A percentile compares a stretch with the other conserved stretches of the same genome.
Evolutionary conservation across 2,113 vertebrate species (phyloP).

Genomic region (Scytalopus superciliaris): DNA sequence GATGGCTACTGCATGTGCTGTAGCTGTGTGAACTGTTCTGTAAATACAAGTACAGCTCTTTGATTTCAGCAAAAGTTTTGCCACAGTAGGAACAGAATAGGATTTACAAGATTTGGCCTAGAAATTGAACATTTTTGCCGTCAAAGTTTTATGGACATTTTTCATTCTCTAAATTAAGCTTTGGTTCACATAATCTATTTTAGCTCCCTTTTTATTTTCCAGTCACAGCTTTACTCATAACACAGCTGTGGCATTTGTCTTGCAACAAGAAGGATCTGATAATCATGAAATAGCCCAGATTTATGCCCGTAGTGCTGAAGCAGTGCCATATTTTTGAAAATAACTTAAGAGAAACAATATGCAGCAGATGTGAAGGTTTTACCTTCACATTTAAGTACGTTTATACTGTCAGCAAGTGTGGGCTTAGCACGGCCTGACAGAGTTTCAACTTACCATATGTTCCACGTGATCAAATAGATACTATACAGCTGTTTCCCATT

Average conservation of each 20-base stretch:
- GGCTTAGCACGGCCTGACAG: slow-evolving; percentile 48
- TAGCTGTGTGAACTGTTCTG: background rate
- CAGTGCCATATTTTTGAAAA: slow-evolving; percentile 52
- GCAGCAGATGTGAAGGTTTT: slow-evolving; percentile 64
- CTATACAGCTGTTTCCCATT: slow-evolving; percentile 63
- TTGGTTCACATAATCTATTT: slow-evolving; percentile 22
- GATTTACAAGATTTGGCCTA: slow-evolving; percentile 31
- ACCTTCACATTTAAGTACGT: slow-evolving; percentile 54
- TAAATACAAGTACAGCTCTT: background rate
- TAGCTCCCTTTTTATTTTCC: background rate
- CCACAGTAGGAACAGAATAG: background rate
- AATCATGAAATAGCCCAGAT: slow-evolving; percentile 44
- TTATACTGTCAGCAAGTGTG: slow-evolving; percentile 65
- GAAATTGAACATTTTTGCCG: background rate
- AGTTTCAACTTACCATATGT: slow-evolving; percentile 58
- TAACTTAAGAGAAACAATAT: slow-evolving; percentile 11
- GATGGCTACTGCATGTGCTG: background rate
- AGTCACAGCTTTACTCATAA: background rate
- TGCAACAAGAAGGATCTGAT: slow-evolving; percentile 35
- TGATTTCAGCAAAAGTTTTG: background rate
- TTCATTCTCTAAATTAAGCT: slow-evolving; percentile 18
- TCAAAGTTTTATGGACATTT: background rate
- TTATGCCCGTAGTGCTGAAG: slow-evolving; percentile 23
- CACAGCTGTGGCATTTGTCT: slow-evolving; percentile 29
- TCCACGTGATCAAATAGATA: slow-evolving; percentile 56